A percentile compares a stretch with the other conserved stretches of the same genome.
Conservation (phyloP, 1,140 invertebrate species). For the Cardiocondyla obscurior region DNA sequence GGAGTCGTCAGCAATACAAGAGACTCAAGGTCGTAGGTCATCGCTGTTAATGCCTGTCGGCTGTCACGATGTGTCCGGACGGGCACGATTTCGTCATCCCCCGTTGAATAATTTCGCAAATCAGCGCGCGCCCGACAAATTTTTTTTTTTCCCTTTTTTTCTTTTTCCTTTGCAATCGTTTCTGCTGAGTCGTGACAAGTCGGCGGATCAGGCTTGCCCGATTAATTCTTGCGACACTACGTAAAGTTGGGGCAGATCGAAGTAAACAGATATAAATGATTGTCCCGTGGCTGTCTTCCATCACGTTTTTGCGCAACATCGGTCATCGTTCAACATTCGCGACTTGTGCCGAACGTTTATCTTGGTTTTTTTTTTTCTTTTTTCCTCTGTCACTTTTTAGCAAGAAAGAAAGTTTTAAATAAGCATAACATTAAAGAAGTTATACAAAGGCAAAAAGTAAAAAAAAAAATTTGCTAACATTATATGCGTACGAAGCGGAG, state of each 20-base stretch:
- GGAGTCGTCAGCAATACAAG: slow-evolving; percentile 34
- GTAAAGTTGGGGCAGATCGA: slow-evolving; percentile 2
- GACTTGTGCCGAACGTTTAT: background rate
- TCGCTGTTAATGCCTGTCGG: slow-evolving; percentile 52
- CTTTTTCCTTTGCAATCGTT: slow-evolving; percentile 34
- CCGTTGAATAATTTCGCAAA: slow-evolving; percentile 56
- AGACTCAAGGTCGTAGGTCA: slow-evolving; percentile 59
- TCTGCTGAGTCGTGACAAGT: slow-evolving; percentile 67
- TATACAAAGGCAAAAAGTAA: background rate
- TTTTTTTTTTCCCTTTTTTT: slow-evolving; percentile 30
- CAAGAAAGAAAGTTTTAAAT: background rate
- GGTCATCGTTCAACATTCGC: background rate
- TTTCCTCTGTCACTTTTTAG: background rate
- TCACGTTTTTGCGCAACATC: background rate
- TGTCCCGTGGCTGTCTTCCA: background rate
- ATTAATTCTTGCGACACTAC: slow-evolving; percentile 58
- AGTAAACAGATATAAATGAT: slow-evolving; percentile 44
- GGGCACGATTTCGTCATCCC: slow-evolving; percentile 63
- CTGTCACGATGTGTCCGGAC: slow-evolving; percentile 63
- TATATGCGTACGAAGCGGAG: background rate
- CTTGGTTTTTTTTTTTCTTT: background rate
- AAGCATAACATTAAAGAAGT: background rate
- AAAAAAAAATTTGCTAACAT: background rate
- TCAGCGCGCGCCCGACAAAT: slow-evolving; percentile 43
- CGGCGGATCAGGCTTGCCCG: slow-evolving; percentile 43